Base-by-base conservation (phyloP, 2,113 vertebrate genomes). In the Delphinus delphis region DNA sequence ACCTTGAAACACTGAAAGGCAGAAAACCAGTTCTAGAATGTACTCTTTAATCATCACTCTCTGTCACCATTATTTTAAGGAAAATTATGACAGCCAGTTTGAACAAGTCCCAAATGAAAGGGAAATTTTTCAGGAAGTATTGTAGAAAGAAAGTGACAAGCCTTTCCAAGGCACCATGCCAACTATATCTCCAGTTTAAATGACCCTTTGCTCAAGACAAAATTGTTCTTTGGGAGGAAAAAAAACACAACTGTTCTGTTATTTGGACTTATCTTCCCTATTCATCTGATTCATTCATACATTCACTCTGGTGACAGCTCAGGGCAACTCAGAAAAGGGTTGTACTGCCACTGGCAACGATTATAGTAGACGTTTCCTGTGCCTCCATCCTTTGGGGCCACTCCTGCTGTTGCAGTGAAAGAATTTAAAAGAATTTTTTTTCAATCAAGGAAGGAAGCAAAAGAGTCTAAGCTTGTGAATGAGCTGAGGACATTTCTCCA, bases 401-500 rank as follows among this genome's bases (percentile, higher is more conserved):
- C 55, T 95, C 96, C 87, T 87, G 96, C 97, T 97, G 97, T 4
- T 70, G 60, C 79, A 97, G 11, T 91, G 96, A 96, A 94, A 97
- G 92, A 95, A 97, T 92, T 94, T 88, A 65, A 97, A 97, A 96
- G 92, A 63, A 70, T 73, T 95, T 97, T 88, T 95, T 95, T 96
- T 71, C 96, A 95, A 21, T 71, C 86, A 68, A 93, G 93, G 83
- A 98, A 97, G 96, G 96, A 98, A 98, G 95, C 68, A 89, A 96
- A 95, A 90, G 31, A 89, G 38, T 33, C 81, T 74, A 81, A 25
- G 88, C 73, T 88, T 95, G 5, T 97, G 96, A 98, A 97, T 97
- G 87, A 93, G 33, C 63, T 77, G 83, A 87, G 88, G 73, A 93
- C 89, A 96, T 93, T 93, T 88, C 95, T 97, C 91, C 92, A 97